Percentiles rank a stretch among this genome's conserved stretches.
phyloP scores from a whole-genome alignment of 2,113 vertebrate species.

The Otolemur garnettii region DNA sequence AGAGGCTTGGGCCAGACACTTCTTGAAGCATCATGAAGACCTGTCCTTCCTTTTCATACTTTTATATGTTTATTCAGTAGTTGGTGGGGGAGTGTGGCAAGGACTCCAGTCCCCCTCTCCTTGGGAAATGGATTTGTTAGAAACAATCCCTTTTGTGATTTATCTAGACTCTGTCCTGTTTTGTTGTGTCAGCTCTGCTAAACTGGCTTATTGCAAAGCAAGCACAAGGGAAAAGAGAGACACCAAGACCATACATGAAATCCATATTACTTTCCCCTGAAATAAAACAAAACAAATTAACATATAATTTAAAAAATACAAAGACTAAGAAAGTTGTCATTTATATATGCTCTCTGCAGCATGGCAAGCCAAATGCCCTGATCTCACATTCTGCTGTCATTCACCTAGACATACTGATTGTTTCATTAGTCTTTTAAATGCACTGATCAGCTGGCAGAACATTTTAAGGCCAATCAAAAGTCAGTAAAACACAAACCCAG shows the following conservation, averaged over 20 bases:
- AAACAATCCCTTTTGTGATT: not conserved
- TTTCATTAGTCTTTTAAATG: not conserved
- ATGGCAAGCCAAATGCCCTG: not conserved
- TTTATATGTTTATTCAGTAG: not conserved
- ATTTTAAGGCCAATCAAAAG: not conserved
- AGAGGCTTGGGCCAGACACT: not conserved
- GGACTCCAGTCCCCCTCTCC: not conserved
- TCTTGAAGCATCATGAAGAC: not conserved
- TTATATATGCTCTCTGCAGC: not conserved
- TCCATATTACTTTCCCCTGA: not conserved
- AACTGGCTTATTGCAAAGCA: not conserved
- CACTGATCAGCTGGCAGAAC: not conserved
- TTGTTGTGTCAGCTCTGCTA: not conserved
- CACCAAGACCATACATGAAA: not conserved
- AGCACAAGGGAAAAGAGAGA: not conserved
- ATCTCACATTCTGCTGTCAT: not conserved
- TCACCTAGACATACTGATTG: not conserved
- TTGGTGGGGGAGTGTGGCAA: not conserved
- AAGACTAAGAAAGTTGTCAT: not conserved
- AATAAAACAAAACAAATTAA: not conserved
- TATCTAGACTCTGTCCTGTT: not conserved
- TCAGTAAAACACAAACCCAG: not conserved
- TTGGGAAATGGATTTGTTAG: not conserved
- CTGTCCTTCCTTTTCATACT: not conserved
- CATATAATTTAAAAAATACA: not conserved